Percentiles rank a stretch among this genome's conserved stretches.
Conservation (phyloP, 2,888 invertebrate species). For the Cheilosia pagana region DNA sequence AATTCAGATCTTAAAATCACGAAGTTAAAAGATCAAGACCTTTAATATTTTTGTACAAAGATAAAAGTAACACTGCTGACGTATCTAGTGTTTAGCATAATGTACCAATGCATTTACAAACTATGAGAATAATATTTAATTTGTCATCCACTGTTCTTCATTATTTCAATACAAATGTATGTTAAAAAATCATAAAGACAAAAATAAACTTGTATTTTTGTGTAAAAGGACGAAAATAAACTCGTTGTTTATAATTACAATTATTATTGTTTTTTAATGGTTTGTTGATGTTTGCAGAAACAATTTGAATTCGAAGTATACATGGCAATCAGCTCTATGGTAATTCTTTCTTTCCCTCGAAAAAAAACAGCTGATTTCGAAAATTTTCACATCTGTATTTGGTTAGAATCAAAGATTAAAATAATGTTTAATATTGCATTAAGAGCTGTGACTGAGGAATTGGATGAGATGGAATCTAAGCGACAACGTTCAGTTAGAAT, state of each 20-base stretch:
- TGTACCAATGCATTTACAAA: neutral
- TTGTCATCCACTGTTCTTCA: neutral
- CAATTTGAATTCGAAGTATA: too few relatives aligned
- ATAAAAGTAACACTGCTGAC: neutral
- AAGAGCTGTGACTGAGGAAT: too few relatives aligned
- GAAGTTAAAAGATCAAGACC: neutral
- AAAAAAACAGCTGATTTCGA: too few relatives aligned
- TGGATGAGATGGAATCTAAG: too few relatives aligned
- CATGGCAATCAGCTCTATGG: too few relatives aligned
- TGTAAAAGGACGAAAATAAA: conserved; percentile 27
- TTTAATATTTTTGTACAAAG: neutral
- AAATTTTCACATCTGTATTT: too few relatives aligned
- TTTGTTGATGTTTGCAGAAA: too few relatives aligned
- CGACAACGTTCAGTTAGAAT: too few relatives aligned
- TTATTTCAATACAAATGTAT: neutral
- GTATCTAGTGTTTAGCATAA: neutral
- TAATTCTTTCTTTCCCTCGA: too few relatives aligned
- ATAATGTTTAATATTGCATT: too few relatives aligned
- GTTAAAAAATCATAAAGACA: conserved; percentile 2
- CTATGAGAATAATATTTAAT: neutral
- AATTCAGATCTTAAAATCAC: neutral
- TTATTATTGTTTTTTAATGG: neutral
- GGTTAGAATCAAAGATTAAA: too few relatives aligned
- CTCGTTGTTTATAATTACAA: conserved; percentile 2
- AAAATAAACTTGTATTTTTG: conserved; percentile 48